Percentiles rank a stretch among this genome's conserved stretches.
These are phyloP conservation scores for Stichodactyla helianthus DNA, from an alignment of 64 coral and sea anemone genomes.

Conservation along the genomic window DNA sequence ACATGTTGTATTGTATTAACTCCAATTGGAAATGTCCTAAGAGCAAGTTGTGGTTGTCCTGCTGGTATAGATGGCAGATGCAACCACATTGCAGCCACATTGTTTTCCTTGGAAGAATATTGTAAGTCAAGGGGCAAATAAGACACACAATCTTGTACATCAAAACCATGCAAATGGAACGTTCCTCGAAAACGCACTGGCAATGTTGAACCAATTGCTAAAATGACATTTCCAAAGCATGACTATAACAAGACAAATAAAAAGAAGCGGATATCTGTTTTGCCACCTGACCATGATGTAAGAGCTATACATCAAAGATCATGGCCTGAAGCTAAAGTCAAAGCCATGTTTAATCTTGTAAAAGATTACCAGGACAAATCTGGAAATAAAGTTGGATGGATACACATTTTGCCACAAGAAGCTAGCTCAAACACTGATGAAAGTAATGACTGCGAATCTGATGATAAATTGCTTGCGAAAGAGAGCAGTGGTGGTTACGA, in stretches of 20 bases:
- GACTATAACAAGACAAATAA: conserved; percentile 6
- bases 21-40: not conserved
- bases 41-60: conserved; percentile 38
- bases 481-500: no score
- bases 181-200: conserved; percentile 21
- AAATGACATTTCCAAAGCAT: conserved; percentile 29
- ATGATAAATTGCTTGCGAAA: no score
- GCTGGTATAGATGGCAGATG: conserved; percentile 1
- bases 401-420: conserved; percentile 37
- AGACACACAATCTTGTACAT: conserved; percentile 38
- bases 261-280: not conserved
- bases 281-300: not conserved
- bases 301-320: conserved; percentile 8
- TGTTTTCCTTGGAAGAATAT: conserved; percentile 18
- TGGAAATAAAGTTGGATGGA: conserved; percentile 25
- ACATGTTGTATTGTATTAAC: not conserved
- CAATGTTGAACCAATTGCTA: not conserved
- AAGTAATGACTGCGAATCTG: no score
- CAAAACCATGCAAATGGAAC: conserved; percentile 47
- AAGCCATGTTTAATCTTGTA: not conserved
- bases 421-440: conserved; percentile 27
- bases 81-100: not conserved
- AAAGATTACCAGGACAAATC: conserved; percentile 20
- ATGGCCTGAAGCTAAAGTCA: not conserved
- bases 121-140: conserved; percentile 21